Evolutionary conservation across 2,113 vertebrate species (phyloP).

Genomic region (Megalops atlanticus): DNA sequence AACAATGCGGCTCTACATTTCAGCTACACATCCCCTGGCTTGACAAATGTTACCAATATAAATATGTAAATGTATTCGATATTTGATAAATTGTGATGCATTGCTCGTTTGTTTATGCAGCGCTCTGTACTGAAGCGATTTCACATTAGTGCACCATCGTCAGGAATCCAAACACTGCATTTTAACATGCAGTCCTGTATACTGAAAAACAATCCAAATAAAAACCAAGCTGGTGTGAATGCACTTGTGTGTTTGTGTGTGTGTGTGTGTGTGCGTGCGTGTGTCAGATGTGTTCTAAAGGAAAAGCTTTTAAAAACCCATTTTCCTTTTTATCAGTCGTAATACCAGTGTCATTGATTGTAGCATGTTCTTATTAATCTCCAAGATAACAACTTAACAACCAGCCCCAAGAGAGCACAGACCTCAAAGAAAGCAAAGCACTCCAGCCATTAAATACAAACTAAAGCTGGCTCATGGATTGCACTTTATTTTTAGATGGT

Average conservation of each 20-base stretch:
- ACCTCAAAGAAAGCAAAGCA: no score
- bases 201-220: neutral
- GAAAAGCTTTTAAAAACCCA: neutral
- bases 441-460: no score
- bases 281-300: neutral
- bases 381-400: neutral
- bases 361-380: neutral
- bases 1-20: slow-evolving; percentile 26
- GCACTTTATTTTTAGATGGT: no score
- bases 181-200: neutral
- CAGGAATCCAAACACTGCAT: slow-evolving; percentile 22
- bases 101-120: slow-evolving; percentile 30
- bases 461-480: no score
- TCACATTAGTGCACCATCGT: slow-evolving; percentile 21
- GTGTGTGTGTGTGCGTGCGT: neutral
- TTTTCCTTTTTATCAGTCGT: neutral
- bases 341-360: neutral
- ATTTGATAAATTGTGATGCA: slow-evolving; percentile 25
- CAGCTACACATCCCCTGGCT: slow-evolving; percentile 15
- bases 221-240: neutral
- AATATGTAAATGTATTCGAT: slow-evolving; percentile 36
- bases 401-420: neutral
- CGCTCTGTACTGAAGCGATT: slow-evolving; percentile 16
- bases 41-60: slow-evolving; percentile 28
- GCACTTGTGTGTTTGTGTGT: neutral